Base-by-base conservation (phyloP, 2,113 vertebrate genomes). In the Fulica atra region DNA sequence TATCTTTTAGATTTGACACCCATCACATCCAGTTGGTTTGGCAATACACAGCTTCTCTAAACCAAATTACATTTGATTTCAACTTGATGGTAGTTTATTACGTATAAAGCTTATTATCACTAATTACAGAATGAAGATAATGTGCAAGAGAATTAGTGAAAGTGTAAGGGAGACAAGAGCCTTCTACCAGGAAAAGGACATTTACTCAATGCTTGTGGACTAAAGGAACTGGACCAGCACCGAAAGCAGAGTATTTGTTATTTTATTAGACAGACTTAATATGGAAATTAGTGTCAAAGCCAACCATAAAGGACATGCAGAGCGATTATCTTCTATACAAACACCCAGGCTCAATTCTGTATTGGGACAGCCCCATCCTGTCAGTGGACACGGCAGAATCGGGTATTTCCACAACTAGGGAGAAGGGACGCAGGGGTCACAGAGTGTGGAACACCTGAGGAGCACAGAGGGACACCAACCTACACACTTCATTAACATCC, bases 41-140 rank as follows among this genome's bases (percentile, higher is more conserved):
- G 88, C 79, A 95, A 51, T 7, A 35, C 20, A 19, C 15, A 61
- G 42, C 48, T 85, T 76, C 54, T 33, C 76, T 56, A 78, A 93
- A 78, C 19, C 42, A 89, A 92, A 82, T 70, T 9, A 89, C 53
- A 83, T 78, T 89, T 88, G 33, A 88, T 89, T 94, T 87, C 77
- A 92, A 90, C 64, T 68, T 89, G 92, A 82, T 86, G 80, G 72
- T 26, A 81, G 78, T 92, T 77, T 91, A 88, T 87, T 87, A 57
- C 10, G 72, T 28, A 93, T 26, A 82, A 85, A 83, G 29, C 42
- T 77, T 44, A 77, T 92, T 89, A 86, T 88, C 76, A 94, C 50
- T 95, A 93, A 97, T 94, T 96, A 93, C 53, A 85, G 42, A 91
- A 60, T 9, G 25, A 28, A 73, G 73, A 70, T 93, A 90, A 94